Conservation (phyloP, 2,797 vertebrate genomes). For the Acanthis flammea region DNA sequence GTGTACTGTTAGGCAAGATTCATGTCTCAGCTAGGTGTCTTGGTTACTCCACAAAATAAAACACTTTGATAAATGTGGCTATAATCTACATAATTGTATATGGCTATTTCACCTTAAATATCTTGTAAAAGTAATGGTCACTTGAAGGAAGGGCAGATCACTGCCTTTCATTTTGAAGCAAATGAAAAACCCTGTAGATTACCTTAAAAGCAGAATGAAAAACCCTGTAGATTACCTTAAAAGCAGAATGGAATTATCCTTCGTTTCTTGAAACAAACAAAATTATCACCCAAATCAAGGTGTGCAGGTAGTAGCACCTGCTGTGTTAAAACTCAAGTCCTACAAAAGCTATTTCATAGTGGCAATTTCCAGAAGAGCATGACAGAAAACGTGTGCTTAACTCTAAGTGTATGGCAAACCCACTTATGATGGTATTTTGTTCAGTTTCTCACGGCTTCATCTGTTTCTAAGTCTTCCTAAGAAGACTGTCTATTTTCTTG, state of each 20-base stretch:
- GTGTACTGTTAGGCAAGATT: not conserved
- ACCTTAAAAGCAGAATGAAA: not conserved
- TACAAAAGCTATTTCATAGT: not conserved
- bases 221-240: rapidly evolving
- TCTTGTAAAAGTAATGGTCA: not conserved
- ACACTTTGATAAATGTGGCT: not conserved
- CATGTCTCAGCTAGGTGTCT: not conserved
- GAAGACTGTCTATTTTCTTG: not conserved
- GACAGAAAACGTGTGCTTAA: not conserved
- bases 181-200: rapidly evolving
- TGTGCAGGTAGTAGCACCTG: not conserved
- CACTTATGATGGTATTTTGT: not conserved
- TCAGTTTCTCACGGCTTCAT: not conserved
- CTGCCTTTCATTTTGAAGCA: not conserved
- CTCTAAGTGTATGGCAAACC: not conserved
- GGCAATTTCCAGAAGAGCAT: not conserved
- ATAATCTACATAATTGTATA: not conserved
- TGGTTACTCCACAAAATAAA: not conserved
- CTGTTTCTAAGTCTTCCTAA: not conserved
- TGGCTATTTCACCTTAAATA: not conserved
- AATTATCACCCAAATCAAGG: not conserved
- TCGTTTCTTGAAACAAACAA: not conserved
- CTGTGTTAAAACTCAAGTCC: not conserved
- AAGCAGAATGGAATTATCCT: not conserved
- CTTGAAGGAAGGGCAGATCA: not conserved